A percentile compares a stretch with the other conserved stretches of the same genome.
phyloP scores from a whole-genome alignment of 2,888 invertebrate genomes.

The Tetropium fuscum region DNA sequence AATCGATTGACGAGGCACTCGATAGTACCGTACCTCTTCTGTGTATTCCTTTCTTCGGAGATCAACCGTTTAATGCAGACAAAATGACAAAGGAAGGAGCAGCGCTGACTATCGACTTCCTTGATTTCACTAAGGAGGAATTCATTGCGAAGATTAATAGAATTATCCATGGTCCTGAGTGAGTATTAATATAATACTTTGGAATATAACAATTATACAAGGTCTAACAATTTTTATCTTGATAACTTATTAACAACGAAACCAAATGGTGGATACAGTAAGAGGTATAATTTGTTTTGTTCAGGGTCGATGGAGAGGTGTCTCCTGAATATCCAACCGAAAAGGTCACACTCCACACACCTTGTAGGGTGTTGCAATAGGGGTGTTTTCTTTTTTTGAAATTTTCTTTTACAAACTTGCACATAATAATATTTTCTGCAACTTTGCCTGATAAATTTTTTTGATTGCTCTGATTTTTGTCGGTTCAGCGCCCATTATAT shows the following conservation, averaged over 20 bases:
- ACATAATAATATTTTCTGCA: no score
- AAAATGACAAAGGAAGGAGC: constrained; percentile 43
- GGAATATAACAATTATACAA: neutral
- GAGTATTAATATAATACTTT: constrained; percentile 38
- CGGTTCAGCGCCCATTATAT: no score
- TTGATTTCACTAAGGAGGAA: constrained; percentile 47
- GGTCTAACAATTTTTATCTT: neutral
- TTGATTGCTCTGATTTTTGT: no score
- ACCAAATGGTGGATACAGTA: no score
- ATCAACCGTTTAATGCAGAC: constrained; percentile 51
- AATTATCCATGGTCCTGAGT: constrained; percentile 48
- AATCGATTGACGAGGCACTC: constrained; percentile 50
- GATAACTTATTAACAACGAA: neutral
- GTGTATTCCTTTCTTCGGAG: constrained; percentile 52
- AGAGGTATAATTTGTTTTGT: no score
- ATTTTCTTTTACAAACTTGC: no score
- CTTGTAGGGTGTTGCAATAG: no score
- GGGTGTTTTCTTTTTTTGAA: no score
- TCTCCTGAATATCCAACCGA: no score
- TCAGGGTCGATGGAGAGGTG: no score
- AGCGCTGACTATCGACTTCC: constrained; percentile 44
- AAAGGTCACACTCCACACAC: no score
- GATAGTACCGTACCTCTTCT: constrained; percentile 49
- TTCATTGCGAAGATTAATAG: constrained; percentile 48
- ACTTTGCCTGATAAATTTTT: no score